A percentile compares a stretch with the other conserved stretches of the same genome.
These are phyloP conservation scores for Spea hammondii DNA, from an alignment of 2,797 vertebrate species.

Conservation along the genomic window DNA sequence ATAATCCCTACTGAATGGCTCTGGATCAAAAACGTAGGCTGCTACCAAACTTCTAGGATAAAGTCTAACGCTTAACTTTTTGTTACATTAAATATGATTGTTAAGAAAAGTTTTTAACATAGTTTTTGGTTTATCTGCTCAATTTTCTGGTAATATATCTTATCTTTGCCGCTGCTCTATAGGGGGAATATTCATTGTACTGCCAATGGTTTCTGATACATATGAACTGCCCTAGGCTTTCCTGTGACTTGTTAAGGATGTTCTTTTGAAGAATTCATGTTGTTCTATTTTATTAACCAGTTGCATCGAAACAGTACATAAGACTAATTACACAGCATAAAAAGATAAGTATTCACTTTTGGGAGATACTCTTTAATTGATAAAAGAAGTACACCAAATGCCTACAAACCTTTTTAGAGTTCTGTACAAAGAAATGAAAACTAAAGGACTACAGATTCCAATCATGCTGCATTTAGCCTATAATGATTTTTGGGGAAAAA, in stretches of 20 bases:
- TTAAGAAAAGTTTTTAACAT: no score
- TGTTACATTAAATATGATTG: no score
- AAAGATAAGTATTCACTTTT: neutral
- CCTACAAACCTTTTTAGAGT: neutral
- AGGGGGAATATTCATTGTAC: neutral
- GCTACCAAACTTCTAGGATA: no score
- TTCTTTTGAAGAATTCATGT: conserved; percentile 4
- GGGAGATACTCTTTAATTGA: neutral
- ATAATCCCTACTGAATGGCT: no score
- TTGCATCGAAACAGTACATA: neutral
- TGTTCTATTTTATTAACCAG: conserved; percentile 7
- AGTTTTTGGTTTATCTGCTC: no score
- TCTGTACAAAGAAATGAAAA: neutral
- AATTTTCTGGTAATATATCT: no score
- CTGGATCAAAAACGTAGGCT: no score
- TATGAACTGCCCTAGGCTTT: neutral
- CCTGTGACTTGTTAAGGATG: neutral
- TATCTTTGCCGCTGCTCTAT: neutral
- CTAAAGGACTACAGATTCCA: no score
- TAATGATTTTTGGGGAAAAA: no score
- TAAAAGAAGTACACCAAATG: neutral
- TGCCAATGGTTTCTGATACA: neutral
- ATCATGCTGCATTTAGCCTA: no score
- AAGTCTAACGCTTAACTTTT: no score
- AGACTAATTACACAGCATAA: neutral